These are phyloP conservation scores for Coracias cyanogaster DNA, from an alignment of 2,797 vertebrate species.

Conservation along the genomic window DNA sequence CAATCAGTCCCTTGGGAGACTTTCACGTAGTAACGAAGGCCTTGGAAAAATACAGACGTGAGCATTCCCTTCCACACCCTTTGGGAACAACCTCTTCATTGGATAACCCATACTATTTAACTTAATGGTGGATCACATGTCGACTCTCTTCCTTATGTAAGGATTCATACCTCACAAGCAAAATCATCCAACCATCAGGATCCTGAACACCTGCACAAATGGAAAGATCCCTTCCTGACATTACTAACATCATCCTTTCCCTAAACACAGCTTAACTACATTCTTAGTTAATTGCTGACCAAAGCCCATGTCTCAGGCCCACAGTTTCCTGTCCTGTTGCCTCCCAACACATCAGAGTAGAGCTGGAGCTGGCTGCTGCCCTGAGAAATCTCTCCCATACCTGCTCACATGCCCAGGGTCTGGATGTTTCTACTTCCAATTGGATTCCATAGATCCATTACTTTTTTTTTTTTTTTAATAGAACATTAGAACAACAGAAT, in stretches of 20 bases:
- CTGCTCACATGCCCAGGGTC: accelerated
- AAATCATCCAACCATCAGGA: background rate
- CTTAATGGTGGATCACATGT: accelerated
- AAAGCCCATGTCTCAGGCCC: background rate
- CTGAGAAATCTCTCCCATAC: background rate
- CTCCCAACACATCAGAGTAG: background rate
- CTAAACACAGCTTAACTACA: background rate
- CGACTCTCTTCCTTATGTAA: background rate
- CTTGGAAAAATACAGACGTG: background rate
- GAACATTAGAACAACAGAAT: background rate
- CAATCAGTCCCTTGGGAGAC: background rate
- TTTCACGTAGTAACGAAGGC: background rate
- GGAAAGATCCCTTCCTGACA: background rate
- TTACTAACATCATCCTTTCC: background rate
- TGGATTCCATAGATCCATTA: background rate
- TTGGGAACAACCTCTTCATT: background rate
- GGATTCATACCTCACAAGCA: background rate
- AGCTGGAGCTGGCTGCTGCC: background rate
- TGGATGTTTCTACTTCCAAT: background rate
- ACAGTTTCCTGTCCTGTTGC: background rate
- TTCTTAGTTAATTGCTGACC: background rate
- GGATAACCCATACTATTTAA: background rate
- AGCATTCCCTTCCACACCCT: background rate
- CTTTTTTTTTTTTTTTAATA: background rate
- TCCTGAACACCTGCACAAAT: background rate